Base-by-base conservation (phyloP, 2,888 invertebrate genomes). In the Smittia sp. region DNA sequence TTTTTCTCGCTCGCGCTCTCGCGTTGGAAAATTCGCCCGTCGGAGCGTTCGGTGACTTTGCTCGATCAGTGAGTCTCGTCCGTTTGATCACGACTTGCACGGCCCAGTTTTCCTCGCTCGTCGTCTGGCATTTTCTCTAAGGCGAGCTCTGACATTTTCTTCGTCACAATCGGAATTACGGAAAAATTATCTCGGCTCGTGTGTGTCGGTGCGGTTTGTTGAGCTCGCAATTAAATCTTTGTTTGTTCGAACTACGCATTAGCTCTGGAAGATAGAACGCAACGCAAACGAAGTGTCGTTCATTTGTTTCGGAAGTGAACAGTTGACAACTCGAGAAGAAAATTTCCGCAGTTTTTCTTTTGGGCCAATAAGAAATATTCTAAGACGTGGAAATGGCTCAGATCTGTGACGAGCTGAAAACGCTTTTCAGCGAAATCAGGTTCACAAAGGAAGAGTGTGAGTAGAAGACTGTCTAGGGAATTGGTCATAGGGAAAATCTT, bases 361-460 rank as follows among this genome's bases (percentile, higher is more conserved):
- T 52, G 52, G 15, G 22, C 7, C 18, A 58, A 58, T 20, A 58
- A 13, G 11, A 58, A 58, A 58, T 2, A 46, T 6, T 32, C 32
- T 3, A 32, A 32, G 32, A 32, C 32, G 11, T 46, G 54, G 38
- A 72, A 72, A 72, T 72, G 72, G 58, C 62, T 32, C 27, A 52
- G 9, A 72, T 72, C 22, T 32, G 58, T 18, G 62, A 39, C 7
- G 72, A 72, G 18, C 39, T 72, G 13, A 62, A 62, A 72, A 24
- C 72, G 13, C 24, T 72, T 38, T 39, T 22, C 15, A 38, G 52
- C 11, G 72, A 62, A 11, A 22, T 62, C 20, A 27, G 20, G 13
- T 72, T 72, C 39, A 72, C 72, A 11, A 72, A n/a, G 13, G 72
- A 72, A 32, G 32, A 52, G 15, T 24, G 72, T 72, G 54, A 72